Conservation (phyloP, 1,140 invertebrate genomes). For the Papilio xuthus region DNA sequence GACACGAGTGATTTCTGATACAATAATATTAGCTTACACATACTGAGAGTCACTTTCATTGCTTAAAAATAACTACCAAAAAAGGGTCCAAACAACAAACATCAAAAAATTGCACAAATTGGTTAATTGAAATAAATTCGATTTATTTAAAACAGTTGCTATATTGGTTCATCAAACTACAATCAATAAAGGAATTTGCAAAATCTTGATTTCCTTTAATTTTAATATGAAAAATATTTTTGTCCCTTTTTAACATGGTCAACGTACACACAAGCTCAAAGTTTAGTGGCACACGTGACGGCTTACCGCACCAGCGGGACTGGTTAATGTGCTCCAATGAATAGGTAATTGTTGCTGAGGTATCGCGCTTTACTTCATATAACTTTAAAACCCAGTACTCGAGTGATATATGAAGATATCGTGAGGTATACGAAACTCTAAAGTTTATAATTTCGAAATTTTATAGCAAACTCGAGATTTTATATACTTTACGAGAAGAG, state of each 20-base stretch:
- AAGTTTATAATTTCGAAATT: not conserved
- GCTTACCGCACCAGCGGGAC: slow-evolving; percentile 13
- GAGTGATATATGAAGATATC: slow-evolving; percentile 14
- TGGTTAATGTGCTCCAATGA: slow-evolving; percentile 25
- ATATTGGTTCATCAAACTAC: too few relatives aligned
- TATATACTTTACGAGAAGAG: not conserved
- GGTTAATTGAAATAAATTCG: too few relatives aligned
- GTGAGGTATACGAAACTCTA: not conserved
- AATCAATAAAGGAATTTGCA: not conserved
- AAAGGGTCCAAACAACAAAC: too few relatives aligned
- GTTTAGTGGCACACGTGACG: slow-evolving; percentile 25
- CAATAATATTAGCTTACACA: too few relatives aligned
- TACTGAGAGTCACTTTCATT: too few relatives aligned
- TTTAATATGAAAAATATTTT: not conserved
- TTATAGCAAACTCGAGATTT: not conserved
- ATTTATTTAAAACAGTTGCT: too few relatives aligned
- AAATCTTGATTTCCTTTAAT: not conserved
- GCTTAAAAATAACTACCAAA: too few relatives aligned
- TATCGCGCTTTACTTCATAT: not conserved
- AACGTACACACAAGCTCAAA: slow-evolving; percentile 12
- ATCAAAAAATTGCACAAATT: not conserved
- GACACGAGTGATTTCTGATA: too few relatives aligned
- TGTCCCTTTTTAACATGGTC: not conserved
- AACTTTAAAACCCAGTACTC: slow-evolving; percentile 8
- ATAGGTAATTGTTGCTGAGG: slow-evolving; percentile 25